These are phyloP conservation scores for Melikaiella ostensackeni DNA, from an alignment of 2,888 invertebrate genomes.

Conservation along the genomic window DNA sequence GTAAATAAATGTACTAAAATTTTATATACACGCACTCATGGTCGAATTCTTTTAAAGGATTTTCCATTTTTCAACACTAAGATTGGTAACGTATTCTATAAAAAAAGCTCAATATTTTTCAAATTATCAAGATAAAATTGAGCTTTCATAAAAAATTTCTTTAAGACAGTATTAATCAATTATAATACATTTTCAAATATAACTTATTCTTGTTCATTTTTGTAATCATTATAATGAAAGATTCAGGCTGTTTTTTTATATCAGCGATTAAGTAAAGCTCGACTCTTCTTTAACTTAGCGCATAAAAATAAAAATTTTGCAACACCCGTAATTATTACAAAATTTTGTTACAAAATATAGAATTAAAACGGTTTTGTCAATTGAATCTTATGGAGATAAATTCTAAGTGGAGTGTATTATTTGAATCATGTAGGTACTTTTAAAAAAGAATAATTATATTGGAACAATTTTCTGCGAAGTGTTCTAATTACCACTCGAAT, in stretches of 20 bases:
- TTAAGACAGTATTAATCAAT: background rate
- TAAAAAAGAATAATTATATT: background rate
- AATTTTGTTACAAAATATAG: no score
- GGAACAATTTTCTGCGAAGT: background rate
- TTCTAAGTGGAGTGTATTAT: background rate
- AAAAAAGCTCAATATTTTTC: background rate
- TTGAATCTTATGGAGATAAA: background rate
- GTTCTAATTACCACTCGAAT: background rate
- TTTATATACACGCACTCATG: background rate
- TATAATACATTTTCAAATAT: background rate
- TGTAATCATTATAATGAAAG: background rate
- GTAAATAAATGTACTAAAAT: constrained; percentile 5
- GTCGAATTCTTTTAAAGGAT: background rate
- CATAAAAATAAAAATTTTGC: background rate
- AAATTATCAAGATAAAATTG: background rate
- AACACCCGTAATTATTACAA: background rate
- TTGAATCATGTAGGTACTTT: background rate
- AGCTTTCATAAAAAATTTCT: background rate
- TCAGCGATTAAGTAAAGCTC: background rate
- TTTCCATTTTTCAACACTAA: background rate
- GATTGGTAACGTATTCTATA: background rate
- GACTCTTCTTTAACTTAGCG: background rate
- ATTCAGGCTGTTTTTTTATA: background rate
- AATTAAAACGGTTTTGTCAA: no score
- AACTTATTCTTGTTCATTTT: background rate